Evolutionary conservation across 1,140 invertebrate species (phyloP), one percentile per base, ranked within the genome.

Genomic region (Papilio polytes): DNA sequence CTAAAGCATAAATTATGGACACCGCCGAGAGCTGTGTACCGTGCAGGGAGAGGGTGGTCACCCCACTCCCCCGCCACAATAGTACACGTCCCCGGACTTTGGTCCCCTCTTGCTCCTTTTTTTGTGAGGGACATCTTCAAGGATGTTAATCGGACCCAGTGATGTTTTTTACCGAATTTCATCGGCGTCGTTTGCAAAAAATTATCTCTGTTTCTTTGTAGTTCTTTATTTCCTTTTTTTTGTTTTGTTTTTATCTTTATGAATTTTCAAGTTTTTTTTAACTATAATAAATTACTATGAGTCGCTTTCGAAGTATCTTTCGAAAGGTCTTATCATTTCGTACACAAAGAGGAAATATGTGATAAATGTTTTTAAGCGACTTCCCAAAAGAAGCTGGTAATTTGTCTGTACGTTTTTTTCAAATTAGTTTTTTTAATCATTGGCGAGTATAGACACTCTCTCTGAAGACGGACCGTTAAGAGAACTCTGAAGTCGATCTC

Each of bases 1-100:
- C 88, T 87, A 90, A 87, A 87, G 89, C 87, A 92, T 93, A 94
- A 93, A 93, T 93, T 91, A 94, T 93, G 90, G 91, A 93, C 91
- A 93, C 88, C 87, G 86, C 86, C 89, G 87, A 85, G 88, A 86
- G 85, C 87, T 90, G 82, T 84, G 87, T 87, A 86, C 84, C 80
- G 83, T 87, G 87, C 84, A 80, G 87, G 83, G 80, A 72, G 74
- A 74, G 87, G 84, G 85, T 73, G 78, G 85, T 74, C 85, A 81
- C 87, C 85, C 83, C 81, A 78, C 86, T 86, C 88, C 84, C 82
- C 83, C 85, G 85, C 85, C 82, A 88, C 92, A 90, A 89, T 89
- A 92, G 92, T 89, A 93, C 93, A 92, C 91, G 90, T 92, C 46
- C 46, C 46, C 88, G 88, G 87, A 88, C 89, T 90, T 92, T 92